These are phyloP conservation scores for Drosophila tropicalis DNA, from an alignment of 1,140 invertebrate species.

Conservation along the genomic window DNA sequence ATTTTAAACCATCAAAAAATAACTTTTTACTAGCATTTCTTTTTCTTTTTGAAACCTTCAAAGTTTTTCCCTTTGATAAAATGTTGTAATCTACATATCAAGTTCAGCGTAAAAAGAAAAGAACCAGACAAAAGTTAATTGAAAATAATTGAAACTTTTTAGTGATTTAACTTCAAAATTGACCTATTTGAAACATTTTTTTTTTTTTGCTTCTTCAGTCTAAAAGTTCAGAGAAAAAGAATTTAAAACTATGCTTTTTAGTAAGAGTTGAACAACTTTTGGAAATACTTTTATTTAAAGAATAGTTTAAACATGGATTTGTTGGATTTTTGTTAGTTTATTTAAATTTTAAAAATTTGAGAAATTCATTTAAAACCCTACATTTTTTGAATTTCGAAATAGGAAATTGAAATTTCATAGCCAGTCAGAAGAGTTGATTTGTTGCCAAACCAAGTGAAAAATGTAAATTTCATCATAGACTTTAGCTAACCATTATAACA, in stretches of 20 bases:
- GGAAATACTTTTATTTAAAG: neutral
- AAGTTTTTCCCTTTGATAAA: slow-evolving; percentile 3
- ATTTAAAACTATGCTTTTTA: neutral
- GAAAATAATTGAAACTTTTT: neutral
- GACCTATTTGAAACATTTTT: neutral
- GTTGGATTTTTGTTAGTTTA: no score
- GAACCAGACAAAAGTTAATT: neutral
- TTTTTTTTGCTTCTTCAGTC: neutral
- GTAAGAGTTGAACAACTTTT: neutral
- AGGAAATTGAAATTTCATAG: neutral
- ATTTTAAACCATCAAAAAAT: neutral
- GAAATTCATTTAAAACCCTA: no score
- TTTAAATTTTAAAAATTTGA: no score
- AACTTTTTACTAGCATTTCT: slow-evolving; percentile 2
- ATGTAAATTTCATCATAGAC: neutral
- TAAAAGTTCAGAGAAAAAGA: slow-evolving; percentile 7
- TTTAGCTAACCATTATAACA: neutral
- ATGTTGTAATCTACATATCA: slow-evolving; percentile 2
- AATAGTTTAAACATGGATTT: no score
- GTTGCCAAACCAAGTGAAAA: slow-evolving; percentile 21
- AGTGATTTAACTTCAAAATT: neutral
- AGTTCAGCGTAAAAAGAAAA: neutral
- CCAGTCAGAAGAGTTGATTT: slow-evolving; percentile 18
- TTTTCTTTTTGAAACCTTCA: neutral
- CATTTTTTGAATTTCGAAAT: no score